Conservation (phyloP, 2,797 vertebrate genomes). For the Tinamus major region DNA sequence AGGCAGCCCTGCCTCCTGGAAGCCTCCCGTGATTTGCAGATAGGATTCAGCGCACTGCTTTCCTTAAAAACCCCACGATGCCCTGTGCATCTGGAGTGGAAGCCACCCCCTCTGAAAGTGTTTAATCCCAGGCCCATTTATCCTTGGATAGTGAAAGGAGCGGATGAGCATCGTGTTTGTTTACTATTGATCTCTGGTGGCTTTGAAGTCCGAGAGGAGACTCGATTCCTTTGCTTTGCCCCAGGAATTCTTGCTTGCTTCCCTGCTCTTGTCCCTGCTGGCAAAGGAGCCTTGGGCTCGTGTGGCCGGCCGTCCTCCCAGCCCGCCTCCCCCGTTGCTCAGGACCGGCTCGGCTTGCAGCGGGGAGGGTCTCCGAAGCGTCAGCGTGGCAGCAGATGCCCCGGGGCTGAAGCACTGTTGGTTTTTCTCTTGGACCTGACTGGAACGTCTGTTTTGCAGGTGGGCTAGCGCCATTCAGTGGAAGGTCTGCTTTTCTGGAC, state of each 20-base stretch:
- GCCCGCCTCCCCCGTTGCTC: neutral
- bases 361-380: fast-evolving
- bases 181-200: neutral
- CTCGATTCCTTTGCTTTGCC: neutral
- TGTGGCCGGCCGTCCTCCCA: neutral
- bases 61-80: fast-evolving
- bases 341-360: neutral
- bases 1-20: neutral
- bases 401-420: fast-evolving
- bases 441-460: constrained; percentile 43
- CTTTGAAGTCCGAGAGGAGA: neutral
- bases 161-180: neutral
- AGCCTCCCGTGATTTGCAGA: neutral
- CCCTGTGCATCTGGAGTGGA: neutral
- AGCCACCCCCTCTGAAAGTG: too few species aligned
- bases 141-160: neutral
- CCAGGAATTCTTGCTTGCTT: neutral
- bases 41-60: neutral
- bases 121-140: neutral
- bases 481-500: constrained; percentile 22
- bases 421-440: fast-evolving
- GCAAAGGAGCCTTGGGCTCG: neutral
- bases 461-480: constrained; percentile 17
- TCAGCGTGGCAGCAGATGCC: neutral
- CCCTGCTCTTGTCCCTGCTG: neutral